phyloP scores from a whole-genome alignment of 2,888 invertebrate species.

The Digitonthophagus gazella region DNA sequence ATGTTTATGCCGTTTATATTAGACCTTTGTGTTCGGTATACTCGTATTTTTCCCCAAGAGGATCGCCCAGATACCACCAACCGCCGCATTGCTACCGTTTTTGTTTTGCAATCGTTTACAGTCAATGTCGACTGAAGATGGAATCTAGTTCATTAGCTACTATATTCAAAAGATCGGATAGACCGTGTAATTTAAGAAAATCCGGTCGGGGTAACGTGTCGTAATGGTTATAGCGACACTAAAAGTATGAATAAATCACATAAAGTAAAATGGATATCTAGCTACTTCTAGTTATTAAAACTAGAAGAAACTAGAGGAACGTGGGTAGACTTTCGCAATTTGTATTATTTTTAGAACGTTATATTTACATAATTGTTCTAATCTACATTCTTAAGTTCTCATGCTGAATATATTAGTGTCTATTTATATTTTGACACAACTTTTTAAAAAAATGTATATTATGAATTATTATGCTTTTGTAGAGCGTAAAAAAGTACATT shows the following conservation, averaged over 20 bases:
- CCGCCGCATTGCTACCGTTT: background rate
- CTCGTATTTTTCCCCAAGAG: background rate
- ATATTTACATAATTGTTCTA: background rate
- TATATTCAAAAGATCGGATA: background rate
- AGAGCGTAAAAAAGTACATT: too few relatives aligned
- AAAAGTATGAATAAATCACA: background rate
- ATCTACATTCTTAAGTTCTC: background rate
- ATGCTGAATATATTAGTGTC: background rate
- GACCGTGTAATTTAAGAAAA: background rate
- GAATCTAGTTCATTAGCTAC: background rate
- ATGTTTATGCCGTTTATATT: background rate
- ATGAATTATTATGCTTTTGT: too few relatives aligned
- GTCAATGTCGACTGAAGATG: background rate
- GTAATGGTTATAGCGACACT: background rate
- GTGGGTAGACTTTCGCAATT: background rate
- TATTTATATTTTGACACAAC: too few relatives aligned
- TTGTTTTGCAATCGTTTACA: background rate
- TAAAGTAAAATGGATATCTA: too few relatives aligned
- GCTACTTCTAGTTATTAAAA: background rate
- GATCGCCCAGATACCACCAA: background rate
- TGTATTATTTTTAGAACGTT: too few relatives aligned
- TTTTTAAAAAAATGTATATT: too few relatives aligned
- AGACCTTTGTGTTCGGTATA: background rate
- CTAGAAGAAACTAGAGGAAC: background rate
- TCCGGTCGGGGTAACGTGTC: background rate